These are phyloP conservation scores for Dasypogon diadema DNA, from an alignment of 2,888 invertebrate genomes.

Conservation along the genomic window DNA sequence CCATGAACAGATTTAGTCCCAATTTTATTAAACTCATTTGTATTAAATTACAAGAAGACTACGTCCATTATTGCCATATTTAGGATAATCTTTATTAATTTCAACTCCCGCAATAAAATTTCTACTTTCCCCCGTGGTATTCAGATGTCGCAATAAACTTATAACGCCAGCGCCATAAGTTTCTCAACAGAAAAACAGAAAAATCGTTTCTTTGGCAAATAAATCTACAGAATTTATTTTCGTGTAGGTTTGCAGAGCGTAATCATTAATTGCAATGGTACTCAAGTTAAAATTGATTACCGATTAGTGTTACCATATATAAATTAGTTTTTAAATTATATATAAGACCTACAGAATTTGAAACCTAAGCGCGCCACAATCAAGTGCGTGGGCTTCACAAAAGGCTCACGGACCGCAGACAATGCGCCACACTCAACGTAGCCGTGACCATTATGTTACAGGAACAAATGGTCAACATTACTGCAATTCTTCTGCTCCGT, in stretches of 20 bases:
- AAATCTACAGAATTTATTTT: slow-evolving; percentile 36
- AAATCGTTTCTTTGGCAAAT: not conserved
- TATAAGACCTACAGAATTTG: slow-evolving; percentile 20
- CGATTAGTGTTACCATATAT: slow-evolving; percentile 47
- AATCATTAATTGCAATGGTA: not conserved
- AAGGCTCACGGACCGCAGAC: slow-evolving; percentile 22
- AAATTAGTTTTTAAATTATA: slow-evolving; percentile 43
- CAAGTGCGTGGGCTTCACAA: slow-evolving; percentile 33
- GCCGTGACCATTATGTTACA: slow-evolving; percentile 3
- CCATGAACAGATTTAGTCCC: too few species aligned
- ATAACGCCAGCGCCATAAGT: slow-evolving; percentile 19
- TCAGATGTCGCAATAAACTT: slow-evolving; percentile 34
- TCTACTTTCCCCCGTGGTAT: slow-evolving; percentile 18
- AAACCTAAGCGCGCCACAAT: slow-evolving; percentile 22
- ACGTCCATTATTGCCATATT: too few species aligned
- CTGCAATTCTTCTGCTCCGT: slow-evolving; percentile 22
- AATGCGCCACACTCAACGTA: slow-evolving; percentile 25
- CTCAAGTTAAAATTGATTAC: slow-evolving; percentile 35
- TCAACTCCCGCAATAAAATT: slow-evolving; percentile 7
- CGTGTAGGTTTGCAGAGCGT: slow-evolving; percentile 2
- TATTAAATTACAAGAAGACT: too few species aligned
- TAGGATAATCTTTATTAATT: too few species aligned
- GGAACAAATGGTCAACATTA: slow-evolving; percentile 25
- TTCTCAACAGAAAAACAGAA: not conserved
- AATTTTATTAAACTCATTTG: too few species aligned